Percentiles rank a stretch among this genome's conserved stretches.
phyloP scores from a whole-genome alignment of 2,113 vertebrate genomes.

The Stigmatopora argus region DNA sequence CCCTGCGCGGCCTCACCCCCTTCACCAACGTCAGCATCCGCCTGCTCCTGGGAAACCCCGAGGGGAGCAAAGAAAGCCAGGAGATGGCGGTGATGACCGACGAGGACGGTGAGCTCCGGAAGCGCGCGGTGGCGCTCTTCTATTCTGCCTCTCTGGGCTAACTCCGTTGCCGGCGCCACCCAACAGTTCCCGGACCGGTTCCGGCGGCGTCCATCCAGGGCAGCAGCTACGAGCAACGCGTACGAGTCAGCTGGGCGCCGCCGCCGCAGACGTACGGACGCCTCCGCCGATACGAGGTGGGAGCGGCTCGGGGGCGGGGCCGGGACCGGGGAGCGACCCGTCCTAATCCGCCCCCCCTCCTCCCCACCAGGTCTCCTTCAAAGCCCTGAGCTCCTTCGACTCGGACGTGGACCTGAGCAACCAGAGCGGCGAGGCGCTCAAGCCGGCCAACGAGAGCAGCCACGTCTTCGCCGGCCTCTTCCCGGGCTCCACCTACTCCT shows the following conservation, averaged over 20 bases:
- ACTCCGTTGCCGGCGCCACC: no score
- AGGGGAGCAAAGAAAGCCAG: conserved; percentile 86
- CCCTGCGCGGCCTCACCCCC: conserved; percentile 82
- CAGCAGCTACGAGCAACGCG: conserved; percentile 91
- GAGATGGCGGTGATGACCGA: conserved; percentile 87
- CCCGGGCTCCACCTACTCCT: conserved; percentile 95
- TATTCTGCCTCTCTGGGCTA: no score
- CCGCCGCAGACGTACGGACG: conserved; percentile 87
- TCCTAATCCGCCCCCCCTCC: background rate
- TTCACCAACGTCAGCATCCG: conserved; percentile 91
- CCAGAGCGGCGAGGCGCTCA: conserved; percentile 91
- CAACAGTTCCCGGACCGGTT: conserved; percentile 89
- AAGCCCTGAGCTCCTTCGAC: conserved; percentile 96
- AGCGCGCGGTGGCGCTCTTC: no score
- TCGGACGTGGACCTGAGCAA: conserved; percentile 92
- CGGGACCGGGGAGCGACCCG: background rate
- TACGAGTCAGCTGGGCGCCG: conserved; percentile 89
- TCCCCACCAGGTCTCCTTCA: conserved; percentile 85
- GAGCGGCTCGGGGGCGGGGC: background rate
- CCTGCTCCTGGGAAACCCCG: conserved; percentile 84
- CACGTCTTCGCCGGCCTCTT: conserved; percentile 85
- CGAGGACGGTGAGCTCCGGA: conserved; percentile 80
- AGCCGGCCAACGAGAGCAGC: conserved; percentile 89
- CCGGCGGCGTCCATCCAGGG: conserved; percentile 87
- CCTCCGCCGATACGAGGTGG: conserved; percentile 92